Percentiles rank a stretch among this genome's conserved stretches.
Conservation (phyloP, 2,888 invertebrate genomes). For the Ophion slaviceki region DNA sequence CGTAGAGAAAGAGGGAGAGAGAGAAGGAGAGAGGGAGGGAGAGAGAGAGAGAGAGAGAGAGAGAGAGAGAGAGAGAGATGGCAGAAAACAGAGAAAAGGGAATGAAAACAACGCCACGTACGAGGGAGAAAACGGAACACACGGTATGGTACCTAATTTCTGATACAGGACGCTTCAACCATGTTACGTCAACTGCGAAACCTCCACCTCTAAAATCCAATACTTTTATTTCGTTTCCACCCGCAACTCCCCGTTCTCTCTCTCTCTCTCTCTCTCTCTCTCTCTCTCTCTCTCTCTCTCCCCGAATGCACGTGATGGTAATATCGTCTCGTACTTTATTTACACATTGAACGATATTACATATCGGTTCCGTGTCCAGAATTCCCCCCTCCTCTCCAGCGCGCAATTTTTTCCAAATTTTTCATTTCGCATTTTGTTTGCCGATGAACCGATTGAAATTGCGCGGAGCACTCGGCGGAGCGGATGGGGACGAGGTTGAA, state of each 20-base stretch:
- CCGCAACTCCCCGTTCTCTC: neutral
- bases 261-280: neutral
- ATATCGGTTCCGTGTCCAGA: neutral
- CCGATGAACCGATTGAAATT: neutral
- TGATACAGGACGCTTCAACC: constrained; percentile 69
- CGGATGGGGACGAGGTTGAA: too few relatives aligned
- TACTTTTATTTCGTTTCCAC: constrained; percentile 12
- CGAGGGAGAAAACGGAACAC: constrained; percentile 52
- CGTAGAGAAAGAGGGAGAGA: constrained; percentile 12
- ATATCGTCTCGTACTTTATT: constrained; percentile 37
- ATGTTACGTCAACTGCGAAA: constrained; percentile 38
- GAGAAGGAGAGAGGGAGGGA: neutral
- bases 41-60: constrained; percentile 23
- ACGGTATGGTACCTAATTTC: constrained; percentile 74
- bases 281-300: neutral
- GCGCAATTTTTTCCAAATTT: constrained; percentile 1
- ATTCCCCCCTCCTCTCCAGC: neutral
- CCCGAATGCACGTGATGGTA: constrained; percentile 12
- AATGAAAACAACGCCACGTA: constrained; percentile 17
- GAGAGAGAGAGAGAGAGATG: constrained; percentile 19
- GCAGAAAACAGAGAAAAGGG: constrained; percentile 24
- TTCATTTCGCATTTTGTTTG: neutral
- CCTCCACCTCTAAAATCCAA: constrained; percentile 12
- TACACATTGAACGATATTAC: constrained; percentile 37
- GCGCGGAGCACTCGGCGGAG: too few relatives aligned